Conservation (phyloP, 2,888 invertebrate species). For the Zeuzera pyrina region DNA sequence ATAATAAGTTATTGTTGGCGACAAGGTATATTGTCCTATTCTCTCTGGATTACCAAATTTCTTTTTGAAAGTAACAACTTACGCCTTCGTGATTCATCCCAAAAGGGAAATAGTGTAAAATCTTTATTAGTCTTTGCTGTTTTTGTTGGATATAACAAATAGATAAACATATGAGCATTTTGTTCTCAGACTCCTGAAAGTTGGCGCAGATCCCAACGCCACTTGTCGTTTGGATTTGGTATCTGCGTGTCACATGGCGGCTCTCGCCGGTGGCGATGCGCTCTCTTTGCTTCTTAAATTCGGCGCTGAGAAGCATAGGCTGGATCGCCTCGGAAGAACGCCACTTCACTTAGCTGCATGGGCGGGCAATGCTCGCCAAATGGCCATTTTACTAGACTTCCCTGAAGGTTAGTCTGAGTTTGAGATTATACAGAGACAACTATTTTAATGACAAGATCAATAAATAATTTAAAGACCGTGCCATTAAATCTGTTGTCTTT, state of each 20-base stretch:
- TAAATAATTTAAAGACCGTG: too few relatives aligned
- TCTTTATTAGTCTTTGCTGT: not conserved
- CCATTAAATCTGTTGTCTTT: too few relatives aligned
- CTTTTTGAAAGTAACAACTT: too few relatives aligned
- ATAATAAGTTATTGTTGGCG: too few relatives aligned
- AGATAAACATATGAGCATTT: not conserved
- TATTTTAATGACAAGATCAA: too few relatives aligned
- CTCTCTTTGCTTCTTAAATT: slow-evolving; percentile 47
- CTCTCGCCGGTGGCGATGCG: slow-evolving; percentile 47
- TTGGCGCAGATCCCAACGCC: slow-evolving; percentile 64
- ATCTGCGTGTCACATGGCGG: slow-evolving; percentile 63
- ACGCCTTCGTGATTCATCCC: too few relatives aligned
- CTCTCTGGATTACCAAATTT: too few relatives aligned
- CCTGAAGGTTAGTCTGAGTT: slow-evolving; percentile 41
- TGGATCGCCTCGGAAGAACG: slow-evolving; percentile 55
- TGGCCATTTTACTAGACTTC: slow-evolving; percentile 52
- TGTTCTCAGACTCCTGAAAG: slow-evolving; percentile 46
- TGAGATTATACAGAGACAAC: too few relatives aligned
- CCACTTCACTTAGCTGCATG: slow-evolving; percentile 65
- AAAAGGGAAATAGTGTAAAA: too few relatives aligned
- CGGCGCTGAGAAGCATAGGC: slow-evolving; percentile 52
- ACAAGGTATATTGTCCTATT: too few relatives aligned
- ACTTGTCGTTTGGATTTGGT: slow-evolving; percentile 56
- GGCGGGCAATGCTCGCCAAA: slow-evolving; percentile 53
- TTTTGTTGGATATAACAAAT: not conserved